phyloP scores from a whole-genome alignment of 2,888 invertebrate genomes.

The Bhutanitis thaidina region DNA sequence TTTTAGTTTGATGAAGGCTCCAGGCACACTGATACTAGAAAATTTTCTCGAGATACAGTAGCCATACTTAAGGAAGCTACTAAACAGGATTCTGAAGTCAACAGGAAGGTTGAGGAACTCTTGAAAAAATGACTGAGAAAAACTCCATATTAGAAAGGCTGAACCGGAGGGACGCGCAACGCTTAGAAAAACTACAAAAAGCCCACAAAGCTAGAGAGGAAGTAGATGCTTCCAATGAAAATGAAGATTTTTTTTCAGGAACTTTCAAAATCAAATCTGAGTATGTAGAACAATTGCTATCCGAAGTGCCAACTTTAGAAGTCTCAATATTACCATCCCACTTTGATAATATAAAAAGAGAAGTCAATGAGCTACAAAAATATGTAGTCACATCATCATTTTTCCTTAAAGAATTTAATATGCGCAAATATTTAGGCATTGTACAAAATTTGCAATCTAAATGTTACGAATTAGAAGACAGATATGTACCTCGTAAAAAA shows the following conservation, averaged over 20 bases:
- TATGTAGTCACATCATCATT: conserved; percentile 89
- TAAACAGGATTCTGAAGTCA: conserved; percentile 61
- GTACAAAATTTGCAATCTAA: conserved; percentile 85
- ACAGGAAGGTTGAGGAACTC: conserved; percentile 68
- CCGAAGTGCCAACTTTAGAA: conserved; percentile 72
- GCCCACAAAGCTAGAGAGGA: conserved; percentile 82
- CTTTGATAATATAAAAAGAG: conserved; percentile 85
- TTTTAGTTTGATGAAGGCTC: conserved; percentile 61
- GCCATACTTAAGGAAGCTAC: conserved; percentile 71
- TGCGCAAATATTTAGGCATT: conserved; percentile 87
- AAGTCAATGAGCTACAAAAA: conserved; percentile 87
- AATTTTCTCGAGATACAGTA: conserved; percentile 44
- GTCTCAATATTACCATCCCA: conserved; percentile 74
- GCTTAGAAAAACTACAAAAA: conserved; percentile 82
- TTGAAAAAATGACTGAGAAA: conserved; percentile 70
- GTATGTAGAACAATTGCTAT: conserved; percentile 82
- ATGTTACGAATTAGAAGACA: conserved; percentile 85
- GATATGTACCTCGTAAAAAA: conserved; percentile 89
- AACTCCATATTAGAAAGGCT: conserved; percentile 64
- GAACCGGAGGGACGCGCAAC: conserved; percentile 81
- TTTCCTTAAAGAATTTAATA: conserved; percentile 89
- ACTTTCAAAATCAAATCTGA: conserved; percentile 83
- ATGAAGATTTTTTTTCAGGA: conserved; percentile 85
- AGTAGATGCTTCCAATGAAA: conserved; percentile 82
- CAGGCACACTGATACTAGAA: conserved; percentile 57